Conservation (phyloP, 2,888 invertebrate species). For the Hyposoter didymator region DNA sequence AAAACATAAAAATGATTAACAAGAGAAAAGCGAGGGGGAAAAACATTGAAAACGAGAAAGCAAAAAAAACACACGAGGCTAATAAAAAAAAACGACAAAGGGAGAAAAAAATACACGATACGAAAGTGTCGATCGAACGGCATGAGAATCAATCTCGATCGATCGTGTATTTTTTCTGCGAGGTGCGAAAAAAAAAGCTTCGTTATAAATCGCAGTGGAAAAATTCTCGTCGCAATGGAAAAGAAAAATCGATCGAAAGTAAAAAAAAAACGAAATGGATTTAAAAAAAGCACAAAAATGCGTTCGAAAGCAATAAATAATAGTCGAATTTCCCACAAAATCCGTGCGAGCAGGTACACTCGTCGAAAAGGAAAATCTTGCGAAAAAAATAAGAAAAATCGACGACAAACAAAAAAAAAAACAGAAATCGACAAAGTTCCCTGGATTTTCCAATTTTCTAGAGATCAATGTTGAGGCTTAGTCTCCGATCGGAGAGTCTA, state of each 20-base stretch:
- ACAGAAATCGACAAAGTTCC: not conserved
- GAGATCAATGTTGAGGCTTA: not conserved
- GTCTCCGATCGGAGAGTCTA: not conserved
- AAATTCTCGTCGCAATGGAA: not conserved
- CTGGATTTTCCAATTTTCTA: not conserved
- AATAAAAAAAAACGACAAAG: not conserved
- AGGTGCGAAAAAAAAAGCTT: not conserved
- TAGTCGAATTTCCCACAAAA: slow-evolving; percentile 27
- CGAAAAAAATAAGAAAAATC: not conserved
- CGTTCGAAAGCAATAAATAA: slow-evolving; percentile 37
- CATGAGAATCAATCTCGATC: slow-evolving; percentile 8
- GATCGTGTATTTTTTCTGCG: not conserved
- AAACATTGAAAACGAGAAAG: not conserved
- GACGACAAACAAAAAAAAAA: not conserved
- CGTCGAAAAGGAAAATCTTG: not conserved
- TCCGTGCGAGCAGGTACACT: not conserved
- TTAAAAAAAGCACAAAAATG: slow-evolving; percentile 7
- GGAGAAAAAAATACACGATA: not conserved
- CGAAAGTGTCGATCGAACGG: not conserved
- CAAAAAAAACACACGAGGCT: not conserved
- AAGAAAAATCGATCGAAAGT: not conserved
- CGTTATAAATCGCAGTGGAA: not conserved
- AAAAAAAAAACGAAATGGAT: not conserved
- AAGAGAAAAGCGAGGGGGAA: not conserved
- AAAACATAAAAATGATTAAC: not conserved